Conservation (phyloP, 53 echinoderm and acorn worm species). For the Antedon mediterranea region DNA sequence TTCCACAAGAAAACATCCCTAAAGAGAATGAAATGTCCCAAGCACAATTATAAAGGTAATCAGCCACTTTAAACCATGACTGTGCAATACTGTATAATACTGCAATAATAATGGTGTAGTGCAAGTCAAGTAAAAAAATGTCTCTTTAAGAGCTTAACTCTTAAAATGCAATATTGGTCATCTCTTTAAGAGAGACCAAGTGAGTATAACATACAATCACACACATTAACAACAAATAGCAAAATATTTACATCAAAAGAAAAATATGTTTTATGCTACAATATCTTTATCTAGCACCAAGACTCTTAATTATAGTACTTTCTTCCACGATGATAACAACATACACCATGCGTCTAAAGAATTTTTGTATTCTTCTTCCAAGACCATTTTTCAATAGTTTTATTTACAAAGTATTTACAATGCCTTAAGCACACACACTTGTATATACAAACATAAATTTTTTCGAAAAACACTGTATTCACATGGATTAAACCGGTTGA, state of each 20-base stretch:
- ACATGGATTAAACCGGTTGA: conserved; percentile 35
- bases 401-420: background rate
- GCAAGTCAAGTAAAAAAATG: background rate
- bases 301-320: background rate
- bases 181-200: too few species aligned
- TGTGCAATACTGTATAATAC: too few species aligned
- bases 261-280: too few species aligned
- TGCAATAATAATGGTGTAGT: too few species aligned
- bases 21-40: too few species aligned
- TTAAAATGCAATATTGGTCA: too few species aligned
- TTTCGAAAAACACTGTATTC: background rate
- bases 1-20: too few species aligned
- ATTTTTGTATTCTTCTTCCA: background rate
- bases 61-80: too few species aligned
- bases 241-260: background rate
- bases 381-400: background rate
- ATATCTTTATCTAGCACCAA: background rate
- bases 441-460: background rate
- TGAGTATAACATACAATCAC: background rate
- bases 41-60: too few species aligned
- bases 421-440: background rate
- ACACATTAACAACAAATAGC: background rate
- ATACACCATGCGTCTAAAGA: background rate
- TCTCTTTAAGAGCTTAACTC: background rate
- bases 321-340: background rate